These are phyloP conservation scores for Otolemur garnettii DNA, from an alignment of 2,113 vertebrate species.

Conservation along the genomic window DNA sequence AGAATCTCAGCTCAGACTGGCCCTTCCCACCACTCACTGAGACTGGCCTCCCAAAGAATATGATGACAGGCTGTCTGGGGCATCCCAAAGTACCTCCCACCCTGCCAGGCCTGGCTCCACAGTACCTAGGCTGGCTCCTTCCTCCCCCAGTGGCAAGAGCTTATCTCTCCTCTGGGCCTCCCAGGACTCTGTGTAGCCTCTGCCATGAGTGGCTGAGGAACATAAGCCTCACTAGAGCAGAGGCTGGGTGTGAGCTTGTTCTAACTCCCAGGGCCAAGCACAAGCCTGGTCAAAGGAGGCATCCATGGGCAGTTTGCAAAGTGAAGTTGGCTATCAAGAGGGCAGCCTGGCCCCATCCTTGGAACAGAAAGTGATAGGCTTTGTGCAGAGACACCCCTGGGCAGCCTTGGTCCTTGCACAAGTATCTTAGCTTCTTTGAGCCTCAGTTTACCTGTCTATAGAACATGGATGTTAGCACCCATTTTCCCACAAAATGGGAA, in stretches of 20 bases:
- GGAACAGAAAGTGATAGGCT: neutral
- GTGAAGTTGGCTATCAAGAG: neutral
- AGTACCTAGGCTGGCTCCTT: neutral
- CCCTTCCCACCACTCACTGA: neutral
- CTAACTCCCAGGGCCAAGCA: too few species aligned
- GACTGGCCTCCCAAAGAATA: neutral
- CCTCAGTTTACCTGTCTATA: neutral
- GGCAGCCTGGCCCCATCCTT: neutral
- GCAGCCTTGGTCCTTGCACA: neutral
- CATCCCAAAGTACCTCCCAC: neutral
- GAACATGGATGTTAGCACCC: neutral
- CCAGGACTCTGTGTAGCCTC: rapidly evolving
- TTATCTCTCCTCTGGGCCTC: neutral
- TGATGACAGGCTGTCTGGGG: neutral
- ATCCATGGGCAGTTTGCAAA: neutral
- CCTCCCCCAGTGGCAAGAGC: neutral
- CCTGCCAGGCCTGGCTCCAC: too few species aligned
- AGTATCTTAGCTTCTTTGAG: neutral
- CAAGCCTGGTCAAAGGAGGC: neutral
- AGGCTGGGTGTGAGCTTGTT: neutral
- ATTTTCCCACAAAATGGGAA: neutral
- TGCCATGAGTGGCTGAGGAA: neutral
- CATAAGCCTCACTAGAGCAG: neutral
- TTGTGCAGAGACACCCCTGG: neutral
- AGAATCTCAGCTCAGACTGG: neutral